Conservation (phyloP, 1,140 invertebrate species). For the Glossosoma conforme region DNA sequence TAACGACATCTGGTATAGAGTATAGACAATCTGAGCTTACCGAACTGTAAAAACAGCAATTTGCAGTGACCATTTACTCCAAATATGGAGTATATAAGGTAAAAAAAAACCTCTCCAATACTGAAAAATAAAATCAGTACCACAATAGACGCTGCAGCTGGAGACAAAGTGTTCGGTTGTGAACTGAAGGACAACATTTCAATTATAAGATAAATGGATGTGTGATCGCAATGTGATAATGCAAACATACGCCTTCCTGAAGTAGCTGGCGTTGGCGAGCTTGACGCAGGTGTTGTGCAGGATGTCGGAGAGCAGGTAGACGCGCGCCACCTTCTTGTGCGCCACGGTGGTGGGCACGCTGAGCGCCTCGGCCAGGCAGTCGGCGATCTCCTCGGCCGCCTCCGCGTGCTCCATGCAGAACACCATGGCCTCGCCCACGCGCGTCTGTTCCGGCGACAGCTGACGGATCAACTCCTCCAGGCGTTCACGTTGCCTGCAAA, state of each 20-base stretch:
- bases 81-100: too few relatives aligned
- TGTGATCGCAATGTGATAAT: too few relatives aligned
- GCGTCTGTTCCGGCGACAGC: constrained; percentile 78
- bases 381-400: constrained; percentile 92
- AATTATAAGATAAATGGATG: too few relatives aligned
- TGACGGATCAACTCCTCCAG: constrained; percentile 88
- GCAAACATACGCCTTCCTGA: constrained; percentile 81
- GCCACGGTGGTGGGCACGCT: constrained; percentile 74
- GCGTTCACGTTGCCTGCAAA: constrained; percentile 75
- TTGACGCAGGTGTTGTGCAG: constrained; percentile 95
- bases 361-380: constrained; percentile 82
- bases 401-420: constrained; percentile 99
- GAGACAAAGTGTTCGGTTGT: too few relatives aligned
- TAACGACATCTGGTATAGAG: too few relatives aligned
- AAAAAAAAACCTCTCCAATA: not conserved
- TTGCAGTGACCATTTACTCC: too few relatives aligned
- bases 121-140: constrained; percentile 1
- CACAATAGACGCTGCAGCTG: too few relatives aligned
- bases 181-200: too few relatives aligned
- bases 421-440: constrained; percentile 93
- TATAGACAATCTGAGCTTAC: too few relatives aligned
- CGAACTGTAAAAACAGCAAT: too few relatives aligned
- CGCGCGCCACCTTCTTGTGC: constrained; percentile 86
- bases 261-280: constrained; percentile 96
- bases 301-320: constrained; percentile 96